Evolutionary conservation across 2,888 invertebrate genomes (phyloP).

Genomic region (Andrena minutula): DNA sequence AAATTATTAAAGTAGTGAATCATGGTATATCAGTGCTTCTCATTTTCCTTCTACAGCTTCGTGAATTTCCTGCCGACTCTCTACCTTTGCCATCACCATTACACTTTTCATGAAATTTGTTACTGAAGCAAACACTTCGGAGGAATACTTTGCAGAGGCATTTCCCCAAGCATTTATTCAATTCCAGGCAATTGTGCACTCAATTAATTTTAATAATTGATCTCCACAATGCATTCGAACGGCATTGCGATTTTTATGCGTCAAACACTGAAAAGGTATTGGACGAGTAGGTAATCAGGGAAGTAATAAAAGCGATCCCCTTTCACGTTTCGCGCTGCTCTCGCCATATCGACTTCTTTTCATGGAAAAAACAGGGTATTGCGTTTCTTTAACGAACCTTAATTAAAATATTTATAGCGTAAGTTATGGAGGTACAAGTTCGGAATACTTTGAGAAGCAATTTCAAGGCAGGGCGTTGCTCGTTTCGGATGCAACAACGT

Average conservation of each 20-base stretch:
- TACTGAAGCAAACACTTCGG: not conserved
- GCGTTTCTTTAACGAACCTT: slow-evolving; percentile 34
- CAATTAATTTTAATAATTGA: not conserved
- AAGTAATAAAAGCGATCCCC: not conserved
- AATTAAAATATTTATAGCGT: slow-evolving; percentile 35
- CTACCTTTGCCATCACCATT: too few species aligned
- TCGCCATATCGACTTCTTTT: not conserved
- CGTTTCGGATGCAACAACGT: slow-evolving; percentile 36
- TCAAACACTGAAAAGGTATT: not conserved
- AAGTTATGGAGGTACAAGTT: slow-evolving; percentile 15
- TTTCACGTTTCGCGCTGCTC: not conserved
- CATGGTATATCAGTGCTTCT: too few species aligned
- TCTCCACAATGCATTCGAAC: not conserved
- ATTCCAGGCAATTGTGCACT: not conserved
- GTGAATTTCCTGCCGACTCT: too few species aligned
- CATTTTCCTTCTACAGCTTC: too few species aligned
- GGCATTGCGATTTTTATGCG: not conserved
- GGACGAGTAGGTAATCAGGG: not conserved
- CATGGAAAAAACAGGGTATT: slow-evolving; percentile 9
- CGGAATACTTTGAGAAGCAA: slow-evolving; percentile 29
- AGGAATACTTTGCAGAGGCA: too few species aligned
- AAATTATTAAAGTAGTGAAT: too few species aligned
- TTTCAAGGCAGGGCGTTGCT: slow-evolving; percentile 22
- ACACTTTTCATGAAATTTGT: not conserved
- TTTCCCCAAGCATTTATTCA: not conserved